Evolutionary conservation across 1,140 invertebrate genomes (phyloP).

Genomic region (Drosophila busckii): DNA sequence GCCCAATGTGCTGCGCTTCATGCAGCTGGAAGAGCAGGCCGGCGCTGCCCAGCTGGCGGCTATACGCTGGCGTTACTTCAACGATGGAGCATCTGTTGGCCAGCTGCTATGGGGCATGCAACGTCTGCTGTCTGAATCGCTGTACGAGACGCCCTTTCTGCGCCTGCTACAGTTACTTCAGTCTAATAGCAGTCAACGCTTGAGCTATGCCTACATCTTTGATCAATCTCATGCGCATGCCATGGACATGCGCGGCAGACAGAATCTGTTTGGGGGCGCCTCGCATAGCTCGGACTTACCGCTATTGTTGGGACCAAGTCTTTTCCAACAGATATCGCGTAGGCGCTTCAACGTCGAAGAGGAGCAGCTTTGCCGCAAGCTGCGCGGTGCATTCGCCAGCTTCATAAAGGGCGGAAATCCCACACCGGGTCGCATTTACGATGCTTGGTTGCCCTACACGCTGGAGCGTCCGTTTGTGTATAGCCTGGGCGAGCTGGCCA

Average conservation of each 20-base stretch:
- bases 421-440: conserved; percentile 80
- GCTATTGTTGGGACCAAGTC: conserved; percentile 83
- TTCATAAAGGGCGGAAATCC: conserved; percentile 83
- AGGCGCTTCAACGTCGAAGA: conserved; percentile 81
- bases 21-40: conserved; percentile 27
- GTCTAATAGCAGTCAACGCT: conserved; percentile 47
- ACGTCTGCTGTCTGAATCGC: conserved; percentile 63
- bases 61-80: conserved; percentile 80
- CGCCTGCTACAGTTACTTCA: conserved; percentile 57
- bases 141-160: conserved; percentile 69
- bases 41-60: conserved; percentile 72
- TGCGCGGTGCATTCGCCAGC: conserved; percentile 82
- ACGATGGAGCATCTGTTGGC: conserved; percentile 20
- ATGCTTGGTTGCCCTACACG: conserved; percentile 82
- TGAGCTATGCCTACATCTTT: conserved; percentile 79
- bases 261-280: conserved; percentile 78
- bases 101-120: conserved; percentile 64
- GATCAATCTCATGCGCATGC: conserved; percentile 71
- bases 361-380: conserved; percentile 81
- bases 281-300: conserved; percentile 83
- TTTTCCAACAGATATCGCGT: conserved; percentile 82
- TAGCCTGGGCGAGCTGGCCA: conserved; percentile 65
- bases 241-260: conserved; percentile 73
- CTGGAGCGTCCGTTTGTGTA: conserved; percentile 79
- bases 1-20: conserved; percentile 76